phyloP scores from a whole-genome alignment of 2,888 invertebrate species.

The Biston betularia region DNA sequence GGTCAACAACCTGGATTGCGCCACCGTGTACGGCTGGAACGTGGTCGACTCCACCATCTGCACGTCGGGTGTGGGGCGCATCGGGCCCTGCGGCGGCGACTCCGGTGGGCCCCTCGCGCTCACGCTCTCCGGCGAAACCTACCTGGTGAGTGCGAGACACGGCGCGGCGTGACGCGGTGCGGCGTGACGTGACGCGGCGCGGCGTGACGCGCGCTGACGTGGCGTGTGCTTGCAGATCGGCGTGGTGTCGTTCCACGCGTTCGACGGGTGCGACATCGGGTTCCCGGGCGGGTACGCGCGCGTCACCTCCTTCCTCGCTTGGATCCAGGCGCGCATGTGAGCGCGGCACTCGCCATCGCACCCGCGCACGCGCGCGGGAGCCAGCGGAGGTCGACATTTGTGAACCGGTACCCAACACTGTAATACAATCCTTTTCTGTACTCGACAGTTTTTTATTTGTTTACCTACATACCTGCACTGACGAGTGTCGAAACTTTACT shows the following conservation, averaged over 20 bases:
- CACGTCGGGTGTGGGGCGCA: constrained; percentile 48
- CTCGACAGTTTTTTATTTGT: too few relatives aligned
- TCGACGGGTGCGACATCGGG: constrained; percentile 51
- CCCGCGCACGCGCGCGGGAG: too few relatives aligned
- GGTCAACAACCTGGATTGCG: constrained; percentile 55
- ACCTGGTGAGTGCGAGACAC: constrained; percentile 41
- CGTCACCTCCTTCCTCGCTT: constrained; percentile 51
- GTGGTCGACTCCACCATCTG: constrained; percentile 53
- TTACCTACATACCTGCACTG: too few relatives aligned
- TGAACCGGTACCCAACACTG: too few relatives aligned
- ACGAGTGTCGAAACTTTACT: too few relatives aligned
- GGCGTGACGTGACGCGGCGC: constrained; percentile 2
- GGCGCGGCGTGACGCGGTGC: constrained; percentile 1
- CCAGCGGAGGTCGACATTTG: too few relatives aligned
- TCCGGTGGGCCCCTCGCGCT: constrained; percentile 52
- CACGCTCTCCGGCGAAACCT: constrained; percentile 31
- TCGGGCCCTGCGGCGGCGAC: constrained; percentile 64
- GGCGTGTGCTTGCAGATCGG: constrained; percentile 54
- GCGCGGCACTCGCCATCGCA: too few relatives aligned
- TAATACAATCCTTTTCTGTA: too few relatives aligned
- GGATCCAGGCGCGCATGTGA: constrained; percentile 41
- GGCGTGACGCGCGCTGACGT: background rate
- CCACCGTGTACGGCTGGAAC: constrained; percentile 47
- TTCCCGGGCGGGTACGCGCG: constrained; percentile 57
- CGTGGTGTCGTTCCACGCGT: constrained; percentile 58